Evolutionary conservation across 2,113 vertebrate species (phyloP).

Genomic region (Trematomus loennbergii): DNA sequence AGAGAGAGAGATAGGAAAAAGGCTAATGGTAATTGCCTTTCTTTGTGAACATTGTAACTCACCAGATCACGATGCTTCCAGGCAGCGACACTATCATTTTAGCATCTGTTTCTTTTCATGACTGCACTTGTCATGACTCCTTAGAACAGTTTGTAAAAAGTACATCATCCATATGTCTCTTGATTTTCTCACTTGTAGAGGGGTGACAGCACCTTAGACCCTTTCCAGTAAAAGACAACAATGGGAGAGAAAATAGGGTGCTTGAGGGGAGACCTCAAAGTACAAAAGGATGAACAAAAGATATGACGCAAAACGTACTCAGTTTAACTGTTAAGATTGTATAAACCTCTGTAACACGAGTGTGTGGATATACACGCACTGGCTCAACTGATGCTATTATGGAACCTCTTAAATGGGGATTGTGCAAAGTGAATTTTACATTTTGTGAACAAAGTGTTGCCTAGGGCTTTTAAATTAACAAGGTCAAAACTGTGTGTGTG

Average conservation of each 20-base stretch:
- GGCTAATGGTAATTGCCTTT: conserved; percentile 13
- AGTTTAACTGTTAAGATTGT: background rate
- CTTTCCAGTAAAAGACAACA: conserved; percentile 15
- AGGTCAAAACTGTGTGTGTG: conserved; percentile 9
- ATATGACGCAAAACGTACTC: background rate
- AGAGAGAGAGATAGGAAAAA: conserved; percentile 1
- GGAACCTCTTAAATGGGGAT: conserved; percentile 6
- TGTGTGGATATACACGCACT: background rate
- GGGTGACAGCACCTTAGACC: conserved; percentile 20
- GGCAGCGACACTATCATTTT: background rate
- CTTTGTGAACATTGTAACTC: conserved; percentile 30
- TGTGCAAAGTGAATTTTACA: background rate
- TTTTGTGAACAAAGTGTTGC: background rate
- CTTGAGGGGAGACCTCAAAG: conserved; percentile 2
- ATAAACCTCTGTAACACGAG: conserved; percentile 2
- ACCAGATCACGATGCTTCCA: conserved; percentile 13
- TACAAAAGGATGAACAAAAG: conserved; percentile 3
- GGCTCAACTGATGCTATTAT: conserved; percentile 8
- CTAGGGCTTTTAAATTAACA: conserved; percentile 15
- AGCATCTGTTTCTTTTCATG: conserved; percentile 6
- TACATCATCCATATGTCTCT: background rate
- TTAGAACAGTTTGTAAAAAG: conserved; percentile 3
- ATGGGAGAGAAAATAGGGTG: background rate
- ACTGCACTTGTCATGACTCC: background rate
- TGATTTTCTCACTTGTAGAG: background rate